A percentile compares a stretch with the other conserved stretches of the same genome.
These are phyloP conservation scores for Lymantria monacha DNA, from an alignment of 2,888 invertebrate genomes.

Conservation along the genomic window DNA sequence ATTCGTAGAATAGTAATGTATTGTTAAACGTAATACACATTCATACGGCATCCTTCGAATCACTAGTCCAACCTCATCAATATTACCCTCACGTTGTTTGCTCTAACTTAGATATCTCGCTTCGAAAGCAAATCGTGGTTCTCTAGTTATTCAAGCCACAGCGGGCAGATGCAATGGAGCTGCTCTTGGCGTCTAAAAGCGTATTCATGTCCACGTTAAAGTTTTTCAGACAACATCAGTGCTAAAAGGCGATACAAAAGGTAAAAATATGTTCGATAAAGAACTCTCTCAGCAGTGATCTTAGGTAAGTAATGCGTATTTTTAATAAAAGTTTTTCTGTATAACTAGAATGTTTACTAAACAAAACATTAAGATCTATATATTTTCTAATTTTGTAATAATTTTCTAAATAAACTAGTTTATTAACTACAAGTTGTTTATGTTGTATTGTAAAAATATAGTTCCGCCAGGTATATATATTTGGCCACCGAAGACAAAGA, in stretches of 20 bases:
- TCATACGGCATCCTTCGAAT: background rate
- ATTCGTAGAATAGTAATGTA: background rate
- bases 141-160: constrained; percentile 28
- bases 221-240: constrained; percentile 43
- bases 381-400: too few species aligned
- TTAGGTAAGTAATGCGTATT: background rate
- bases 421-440: too few species aligned
- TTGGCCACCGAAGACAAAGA: too few species aligned
- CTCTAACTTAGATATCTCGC: constrained; percentile 21
- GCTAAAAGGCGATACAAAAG: constrained; percentile 22
- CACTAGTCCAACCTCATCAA: background rate
- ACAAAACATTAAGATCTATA: background rate
- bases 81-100: constrained; percentile 3
- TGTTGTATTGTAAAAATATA: too few species aligned
- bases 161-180: constrained; percentile 29
- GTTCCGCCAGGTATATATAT: too few species aligned
- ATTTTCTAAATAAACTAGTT: too few species aligned
- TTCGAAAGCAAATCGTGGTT: constrained; percentile 42
- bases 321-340: background rate
- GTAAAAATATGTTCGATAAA: constrained; percentile 5
- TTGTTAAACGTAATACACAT: too few species aligned
- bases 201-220: constrained; percentile 62
- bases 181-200: constrained; percentile 57
- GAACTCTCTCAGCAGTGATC: background rate
- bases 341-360: background rate